Evolutionary conservation across 2,888 invertebrate species (phyloP).

Genomic region (Uloborus plumipes): DNA sequence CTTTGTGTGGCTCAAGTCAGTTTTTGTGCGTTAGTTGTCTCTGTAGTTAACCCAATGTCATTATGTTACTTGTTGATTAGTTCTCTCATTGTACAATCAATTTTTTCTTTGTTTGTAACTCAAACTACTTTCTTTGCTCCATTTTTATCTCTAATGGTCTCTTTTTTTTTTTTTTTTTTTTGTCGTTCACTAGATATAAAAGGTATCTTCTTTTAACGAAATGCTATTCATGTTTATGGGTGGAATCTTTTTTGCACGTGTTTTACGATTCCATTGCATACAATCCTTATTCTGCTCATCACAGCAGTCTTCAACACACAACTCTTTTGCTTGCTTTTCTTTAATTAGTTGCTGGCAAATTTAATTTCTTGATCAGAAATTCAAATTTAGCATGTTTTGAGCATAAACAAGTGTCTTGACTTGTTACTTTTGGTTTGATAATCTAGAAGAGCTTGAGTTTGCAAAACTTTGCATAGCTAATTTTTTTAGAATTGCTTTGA

Average conservation of each 20-base stretch:
- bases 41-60: not conserved
- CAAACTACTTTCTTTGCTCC: not conserved
- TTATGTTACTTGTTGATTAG: not conserved
- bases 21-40: too few species aligned
- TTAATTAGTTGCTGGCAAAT: not conserved
- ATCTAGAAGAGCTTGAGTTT: not conserved
- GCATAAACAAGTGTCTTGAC: slow-evolving; percentile 4
- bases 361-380: slow-evolving; percentile 1
- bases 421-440: too few species aligned
- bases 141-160: slow-evolving; percentile 7
- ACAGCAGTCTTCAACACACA: slow-evolving; percentile 2
- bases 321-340: slow-evolving; percentile 5
- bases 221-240: not conserved
- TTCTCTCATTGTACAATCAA: not conserved
- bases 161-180: not conserved
- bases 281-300: slow-evolving; percentile 7
- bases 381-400: slow-evolving; percentile 6
- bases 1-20: not conserved
- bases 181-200: not conserved
- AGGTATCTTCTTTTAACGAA: slow-evolving; percentile 2
- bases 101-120: slow-evolving; percentile 3
- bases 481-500: not conserved
- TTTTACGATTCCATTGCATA: not conserved
- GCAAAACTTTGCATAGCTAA: not conserved
- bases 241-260: not conserved